Conservation (phyloP, 2,797 vertebrate species). For the Melanotaenia boesemani region DNA sequence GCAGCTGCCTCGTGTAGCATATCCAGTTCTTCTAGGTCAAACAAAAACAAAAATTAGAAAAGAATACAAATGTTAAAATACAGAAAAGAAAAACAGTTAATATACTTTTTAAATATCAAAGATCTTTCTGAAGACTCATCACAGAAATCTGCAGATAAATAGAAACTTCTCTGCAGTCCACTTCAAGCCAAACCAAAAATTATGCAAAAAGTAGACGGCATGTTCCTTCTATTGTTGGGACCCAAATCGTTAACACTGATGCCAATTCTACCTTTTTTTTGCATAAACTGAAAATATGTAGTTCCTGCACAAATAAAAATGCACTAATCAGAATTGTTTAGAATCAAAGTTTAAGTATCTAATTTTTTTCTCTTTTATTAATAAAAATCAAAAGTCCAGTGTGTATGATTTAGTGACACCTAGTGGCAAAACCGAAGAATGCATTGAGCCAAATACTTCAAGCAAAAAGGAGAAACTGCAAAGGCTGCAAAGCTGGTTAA, state of each 20-base stretch:
- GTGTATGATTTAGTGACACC: neutral
- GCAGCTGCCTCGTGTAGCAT: conserved; percentile 57
- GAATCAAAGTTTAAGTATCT: neutral
- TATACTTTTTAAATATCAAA: conserved; percentile 20
- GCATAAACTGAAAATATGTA: neutral
- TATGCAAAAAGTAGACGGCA: conserved; percentile 6
- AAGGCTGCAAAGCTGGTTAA: no score
- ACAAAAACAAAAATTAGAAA: conserved; percentile 22
- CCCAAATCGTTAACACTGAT: conserved; percentile 16
- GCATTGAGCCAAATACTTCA: neutral
- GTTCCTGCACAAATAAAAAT: neutral
- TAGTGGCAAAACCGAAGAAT: neutral
- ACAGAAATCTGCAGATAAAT: conserved; percentile 25
- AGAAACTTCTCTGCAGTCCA: conserved; percentile 26
- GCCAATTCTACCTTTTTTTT: neutral
- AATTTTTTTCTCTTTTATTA: neutral
- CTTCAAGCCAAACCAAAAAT: conserved; percentile 49
- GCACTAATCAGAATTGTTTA: neutral
- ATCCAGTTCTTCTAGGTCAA: conserved; percentile 40
- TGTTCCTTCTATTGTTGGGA: conserved; percentile 58
- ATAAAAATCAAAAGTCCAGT: neutral
- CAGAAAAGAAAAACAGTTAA: conserved; percentile 30
- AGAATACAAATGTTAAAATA: conserved; percentile 45
- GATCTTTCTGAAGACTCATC: conserved; percentile 13
- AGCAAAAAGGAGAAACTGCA: neutral